These are phyloP conservation scores for Nothoprocta pentlandii DNA, from an alignment of 2,113 vertebrate species.

Conservation along the genomic window DNA sequence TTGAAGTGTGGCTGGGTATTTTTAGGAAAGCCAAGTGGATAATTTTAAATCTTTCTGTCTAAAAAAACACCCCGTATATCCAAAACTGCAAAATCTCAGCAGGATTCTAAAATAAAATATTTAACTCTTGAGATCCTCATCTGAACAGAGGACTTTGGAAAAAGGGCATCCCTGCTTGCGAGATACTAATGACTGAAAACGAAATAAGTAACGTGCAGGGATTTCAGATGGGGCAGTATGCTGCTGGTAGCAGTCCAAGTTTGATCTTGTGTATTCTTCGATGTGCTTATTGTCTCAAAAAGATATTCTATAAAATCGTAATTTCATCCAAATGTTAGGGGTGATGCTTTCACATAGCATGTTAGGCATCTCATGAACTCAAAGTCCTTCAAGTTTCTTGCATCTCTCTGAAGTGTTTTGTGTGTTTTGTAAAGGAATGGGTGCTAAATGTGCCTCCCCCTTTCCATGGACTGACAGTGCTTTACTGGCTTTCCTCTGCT, in stretches of 20 bases:
- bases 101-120: neutral
- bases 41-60: constrained; percentile 39
- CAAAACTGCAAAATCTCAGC: neutral
- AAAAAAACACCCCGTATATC: constrained; percentile 3
- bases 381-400: neutral
- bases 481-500: neutral
- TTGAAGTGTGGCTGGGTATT: constrained; percentile 21
- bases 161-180: neutral
- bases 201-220: neutral
- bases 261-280: neutral
- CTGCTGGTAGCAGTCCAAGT: neutral
- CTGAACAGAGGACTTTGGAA: neutral
- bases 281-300: neutral
- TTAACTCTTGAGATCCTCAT: neutral
- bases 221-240: neutral
- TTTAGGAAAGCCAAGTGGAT: neutral
- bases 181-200: rapidly evolving
- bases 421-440: neutral
- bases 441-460: neutral
- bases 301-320: rapidly evolving
- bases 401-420: neutral
- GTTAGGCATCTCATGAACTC: neutral
- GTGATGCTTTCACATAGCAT: neutral
- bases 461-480: neutral
- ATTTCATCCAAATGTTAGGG: neutral